phyloP scores from a whole-genome alignment of 1,140 invertebrate species.

The Caenorhabditis tropicalis region DNA sequence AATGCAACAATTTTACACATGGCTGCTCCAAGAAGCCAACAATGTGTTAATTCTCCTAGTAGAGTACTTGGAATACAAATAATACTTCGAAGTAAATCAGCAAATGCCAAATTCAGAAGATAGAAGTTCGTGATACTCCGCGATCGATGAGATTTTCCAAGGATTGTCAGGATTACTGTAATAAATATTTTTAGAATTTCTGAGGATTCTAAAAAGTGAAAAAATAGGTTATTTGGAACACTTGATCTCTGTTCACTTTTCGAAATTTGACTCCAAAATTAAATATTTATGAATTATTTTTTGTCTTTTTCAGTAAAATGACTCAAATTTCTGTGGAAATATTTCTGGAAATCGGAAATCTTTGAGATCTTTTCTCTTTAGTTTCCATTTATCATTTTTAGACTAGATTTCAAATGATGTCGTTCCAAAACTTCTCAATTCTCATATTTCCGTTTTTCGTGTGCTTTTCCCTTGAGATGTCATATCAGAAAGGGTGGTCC shows the following conservation, averaged over 20 bases:
- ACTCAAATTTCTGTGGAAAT: slow-evolving; percentile 17
- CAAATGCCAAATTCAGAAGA: slow-evolving; percentile 59
- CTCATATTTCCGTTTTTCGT: neutral
- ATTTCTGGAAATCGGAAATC: too few relatives aligned
- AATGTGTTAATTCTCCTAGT: slow-evolving; percentile 54
- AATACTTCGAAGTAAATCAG: slow-evolving; percentile 56
- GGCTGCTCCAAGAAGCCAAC: slow-evolving; percentile 59
- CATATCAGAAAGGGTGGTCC: neutral
- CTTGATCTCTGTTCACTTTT: slow-evolving; percentile 15
- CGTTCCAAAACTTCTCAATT: neutral
- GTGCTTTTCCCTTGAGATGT: neutral
- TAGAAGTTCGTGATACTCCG: slow-evolving; percentile 58
- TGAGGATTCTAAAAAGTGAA: too few relatives aligned
- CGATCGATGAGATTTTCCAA: slow-evolving; percentile 23
- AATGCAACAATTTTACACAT: slow-evolving; percentile 60
- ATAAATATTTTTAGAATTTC: neutral
- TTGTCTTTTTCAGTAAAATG: neutral
- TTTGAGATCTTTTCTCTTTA: neutral
- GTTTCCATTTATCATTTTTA: neutral
- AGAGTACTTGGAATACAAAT: slow-evolving; percentile 61
- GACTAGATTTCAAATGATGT: neutral
- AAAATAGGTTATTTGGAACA: too few relatives aligned
- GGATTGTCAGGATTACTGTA: slow-evolving; percentile 23
- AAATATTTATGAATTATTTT: neutral
- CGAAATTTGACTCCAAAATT: neutral